phyloP scores from a whole-genome alignment of 2,113 vertebrate genomes.

The Aplodontia rufa region DNA sequence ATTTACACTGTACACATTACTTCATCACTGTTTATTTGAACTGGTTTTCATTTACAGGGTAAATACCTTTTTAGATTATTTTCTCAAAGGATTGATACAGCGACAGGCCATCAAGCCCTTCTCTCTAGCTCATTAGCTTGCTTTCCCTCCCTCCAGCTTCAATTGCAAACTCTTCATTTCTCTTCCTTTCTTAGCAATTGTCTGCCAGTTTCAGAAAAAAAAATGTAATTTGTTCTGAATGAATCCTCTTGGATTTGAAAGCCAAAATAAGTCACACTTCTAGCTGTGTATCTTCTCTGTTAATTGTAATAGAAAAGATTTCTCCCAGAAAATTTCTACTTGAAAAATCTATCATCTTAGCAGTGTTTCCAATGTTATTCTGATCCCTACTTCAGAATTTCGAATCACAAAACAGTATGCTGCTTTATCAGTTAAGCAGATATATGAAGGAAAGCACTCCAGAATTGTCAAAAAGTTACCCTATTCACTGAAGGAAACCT shows the following conservation, averaged over 20 bases:
- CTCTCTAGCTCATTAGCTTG: background rate
- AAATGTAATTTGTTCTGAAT: constrained; percentile 3
- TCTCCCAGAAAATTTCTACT: constrained; percentile 8
- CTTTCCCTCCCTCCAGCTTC: constrained; percentile 19
- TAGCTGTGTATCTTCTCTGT: background rate
- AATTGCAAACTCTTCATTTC: constrained; percentile 64
- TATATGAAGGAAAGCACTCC: constrained; percentile 28
- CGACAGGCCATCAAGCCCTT: constrained; percentile 38
- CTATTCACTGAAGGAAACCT: constrained; percentile 55
- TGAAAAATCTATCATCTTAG: background rate
- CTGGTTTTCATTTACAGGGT: constrained; percentile 70
- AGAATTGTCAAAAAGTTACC: constrained; percentile 50
- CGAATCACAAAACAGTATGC: background rate
- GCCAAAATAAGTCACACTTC: background rate
- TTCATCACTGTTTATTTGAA: constrained; percentile 53
- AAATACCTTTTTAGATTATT: constrained; percentile 69
- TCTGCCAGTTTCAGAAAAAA: constrained; percentile 52
- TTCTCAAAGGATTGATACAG: constrained; percentile 56
- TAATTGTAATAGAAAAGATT: background rate
- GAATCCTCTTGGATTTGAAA: background rate
- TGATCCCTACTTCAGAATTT: constrained; percentile 49
- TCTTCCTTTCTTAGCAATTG: constrained; percentile 25
- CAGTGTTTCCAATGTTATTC: constrained; percentile 43
- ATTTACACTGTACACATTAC: background rate
- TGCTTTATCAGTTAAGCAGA: constrained; percentile 36